Evolutionary conservation across 2,888 invertebrate genomes (phyloP).

Genomic region (Dicranocentrus wangi): DNA sequence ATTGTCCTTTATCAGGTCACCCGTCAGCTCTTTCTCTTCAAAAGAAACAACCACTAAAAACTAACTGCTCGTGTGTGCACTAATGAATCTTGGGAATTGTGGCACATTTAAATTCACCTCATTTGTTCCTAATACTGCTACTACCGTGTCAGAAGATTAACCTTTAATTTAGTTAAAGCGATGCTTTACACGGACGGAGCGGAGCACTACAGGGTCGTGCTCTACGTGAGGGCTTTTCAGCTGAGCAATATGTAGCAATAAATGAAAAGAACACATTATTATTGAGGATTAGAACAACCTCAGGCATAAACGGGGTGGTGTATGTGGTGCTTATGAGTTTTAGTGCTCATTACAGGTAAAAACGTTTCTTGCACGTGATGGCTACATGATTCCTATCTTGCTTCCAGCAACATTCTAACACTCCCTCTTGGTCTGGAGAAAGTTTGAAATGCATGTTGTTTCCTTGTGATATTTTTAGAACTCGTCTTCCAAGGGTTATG

Average conservation of each 20-base stretch:
- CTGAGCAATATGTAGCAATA: slow-evolving; percentile 5
- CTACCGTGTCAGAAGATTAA: neutral
- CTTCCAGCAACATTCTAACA: no score
- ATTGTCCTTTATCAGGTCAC: slow-evolving; percentile 46
- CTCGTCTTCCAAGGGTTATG: no score
- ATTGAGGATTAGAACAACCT: neutral
- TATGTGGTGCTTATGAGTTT: neutral
- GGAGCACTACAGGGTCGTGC: no score
- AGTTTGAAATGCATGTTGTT: no score
- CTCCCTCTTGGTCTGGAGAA: no score
- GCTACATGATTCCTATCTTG: neutral
- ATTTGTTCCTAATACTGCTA: no score
- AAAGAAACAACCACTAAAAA: neutral
- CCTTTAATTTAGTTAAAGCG: slow-evolving; percentile 13
- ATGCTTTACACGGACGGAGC: neutral
- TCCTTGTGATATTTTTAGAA: no score
- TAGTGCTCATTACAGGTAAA: slow-evolving; percentile 20
- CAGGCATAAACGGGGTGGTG: neutral
- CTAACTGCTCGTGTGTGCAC: neutral
- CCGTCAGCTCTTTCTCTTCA: neutral
- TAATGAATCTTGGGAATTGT: slow-evolving; percentile 29
- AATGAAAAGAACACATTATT: neutral
- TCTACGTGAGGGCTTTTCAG: no score
- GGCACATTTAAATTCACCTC: slow-evolving; percentile 16
- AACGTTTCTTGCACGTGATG: slow-evolving; percentile 1